Evolutionary conservation across 2,797 vertebrate genomes (phyloP), one percentile per base, ranked within the genome.

Genomic region (Siniperca obscura): DNA sequence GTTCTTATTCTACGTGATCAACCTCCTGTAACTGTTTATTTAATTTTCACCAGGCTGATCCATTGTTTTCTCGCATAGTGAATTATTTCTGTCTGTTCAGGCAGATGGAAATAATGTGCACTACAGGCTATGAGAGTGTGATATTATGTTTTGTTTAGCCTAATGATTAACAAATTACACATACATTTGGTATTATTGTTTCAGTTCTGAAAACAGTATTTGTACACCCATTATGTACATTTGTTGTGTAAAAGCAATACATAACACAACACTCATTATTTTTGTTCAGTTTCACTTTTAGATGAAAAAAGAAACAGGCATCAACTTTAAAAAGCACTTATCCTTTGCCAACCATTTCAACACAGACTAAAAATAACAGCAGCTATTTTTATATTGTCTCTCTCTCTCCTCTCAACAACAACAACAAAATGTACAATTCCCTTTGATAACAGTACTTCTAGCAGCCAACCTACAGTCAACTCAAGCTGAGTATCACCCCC

Each of bases 351-450:
- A 72, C 57, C 14, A 27, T 68, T 80, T 80, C 42, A 79, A 64
- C 1, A 17, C 0, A 0, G 30, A 61, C 50, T 80, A 85, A 86
- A 90, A 90, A 90, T 78, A 89, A 59, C 55, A 34, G 61, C 30
- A 27, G 52, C 66, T 78, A 74, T 86, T 87, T 87, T 81, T 56
- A 77, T 0, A 66, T 61, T 62, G 16, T 44, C 16, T 8, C 36
- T 8, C 36, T 8, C 40, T 42, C 67, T 78, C 13, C 1, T 53
- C 21, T 62, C 64, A 30, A 30, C 27, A 30, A 30, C 27, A 30
- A 62, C 70, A 67, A 62, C 46, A 86, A 80, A 79, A 81, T 4
- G 0, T 12, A 80, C 8, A 62, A 59, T 40, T 71, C n/a, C 77
- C 56, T 77, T 30, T 74, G 46, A 76, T 46, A 60, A 48, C 13